Evolutionary conservation across 2,113 vertebrate species (phyloP), one percentile per base, ranked within the genome.

Genomic region (Neolamprologus kungweensis): DNA sequence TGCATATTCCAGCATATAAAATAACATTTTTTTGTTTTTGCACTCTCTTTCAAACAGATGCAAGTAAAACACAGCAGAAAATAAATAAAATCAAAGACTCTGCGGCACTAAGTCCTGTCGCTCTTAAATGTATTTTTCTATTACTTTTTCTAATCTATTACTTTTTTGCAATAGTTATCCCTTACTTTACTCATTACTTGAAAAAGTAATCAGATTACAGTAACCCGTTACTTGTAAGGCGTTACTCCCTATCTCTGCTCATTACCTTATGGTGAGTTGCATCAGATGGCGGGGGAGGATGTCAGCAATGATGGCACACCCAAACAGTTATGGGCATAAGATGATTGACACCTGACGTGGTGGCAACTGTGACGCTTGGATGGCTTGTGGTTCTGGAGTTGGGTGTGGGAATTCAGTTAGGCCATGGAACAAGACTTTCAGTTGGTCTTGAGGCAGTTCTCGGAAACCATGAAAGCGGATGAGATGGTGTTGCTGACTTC

Each of bases 101-200:
- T 16, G 13, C 3, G 4, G 13, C 1, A 16, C 55, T 17, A 33
- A 60, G 28, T 60, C 28, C 28, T 60, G 57, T 60, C 1, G 0
- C 5, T 0, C 3, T 17, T 33, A 60, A 60, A 60, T 33, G 3
- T 60, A 2, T 33, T 60, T 60, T 60, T 10, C 7, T 60, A 17
- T 60, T 31, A 60, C 55, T 31, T 58, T 58, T 31, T 28, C 55
- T 58, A 28, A 58, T 28, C 23, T 28, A 0, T 57, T 57, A 5
- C 26, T 58, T 58, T 58, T 28, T 60, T 60, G 26, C 57, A 60
- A 17, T 60, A 31, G 26, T 31, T 31, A 2, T 60, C 8, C 26
- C 57, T 60, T 60, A 10, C 8, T 60, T 60, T 33, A 1, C 58
- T 60, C 2, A 0, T 60, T 7, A 0, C 16, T 60, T 60, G 57